These are phyloP conservation scores for Cyclina sinensis DNA, from an alignment of 1,140 invertebrate genomes.

Conservation along the genomic window DNA sequence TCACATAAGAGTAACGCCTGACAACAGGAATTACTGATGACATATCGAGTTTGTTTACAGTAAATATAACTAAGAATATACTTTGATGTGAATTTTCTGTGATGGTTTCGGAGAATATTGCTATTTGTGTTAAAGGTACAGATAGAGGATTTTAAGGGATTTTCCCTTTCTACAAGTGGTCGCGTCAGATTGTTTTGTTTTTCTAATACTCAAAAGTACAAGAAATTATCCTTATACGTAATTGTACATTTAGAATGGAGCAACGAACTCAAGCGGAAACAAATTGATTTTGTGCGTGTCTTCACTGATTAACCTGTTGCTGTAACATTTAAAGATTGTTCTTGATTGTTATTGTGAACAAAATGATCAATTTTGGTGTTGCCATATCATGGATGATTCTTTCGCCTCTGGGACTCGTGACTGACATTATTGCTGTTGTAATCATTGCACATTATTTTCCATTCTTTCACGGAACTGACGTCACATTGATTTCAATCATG, in stretches of 20 bases:
- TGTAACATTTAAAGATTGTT: neutral
- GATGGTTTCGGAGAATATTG: too few species aligned
- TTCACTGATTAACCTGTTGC: neutral
- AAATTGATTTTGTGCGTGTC: neutral
- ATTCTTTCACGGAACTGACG: slow-evolving; percentile 76
- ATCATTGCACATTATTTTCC: slow-evolving; percentile 73
- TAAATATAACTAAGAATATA: too few species aligned
- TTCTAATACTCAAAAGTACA: too few species aligned
- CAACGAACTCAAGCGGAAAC: neutral
- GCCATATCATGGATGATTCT: slow-evolving; percentile 77
- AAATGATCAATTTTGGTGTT: slow-evolving; percentile 69
- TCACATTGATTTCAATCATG: slow-evolving; percentile 73
- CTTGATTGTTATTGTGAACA: neutral
- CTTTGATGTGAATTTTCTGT: too few species aligned
- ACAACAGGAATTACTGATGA: too few species aligned
- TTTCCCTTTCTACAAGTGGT: too few species aligned
- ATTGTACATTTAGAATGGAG: neutral
- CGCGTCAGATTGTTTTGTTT: too few species aligned
- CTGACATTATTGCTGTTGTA: slow-evolving; percentile 70
- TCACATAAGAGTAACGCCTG: neutral
- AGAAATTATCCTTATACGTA: neutral
- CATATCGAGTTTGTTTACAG: too few species aligned
- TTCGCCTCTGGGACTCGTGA: slow-evolving; percentile 72
- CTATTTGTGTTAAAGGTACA: too few species aligned
- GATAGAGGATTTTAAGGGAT: too few species aligned